Evolutionary conservation across 2,888 invertebrate species (phyloP).

Genomic region (Ophonus ardosiacus): DNA sequence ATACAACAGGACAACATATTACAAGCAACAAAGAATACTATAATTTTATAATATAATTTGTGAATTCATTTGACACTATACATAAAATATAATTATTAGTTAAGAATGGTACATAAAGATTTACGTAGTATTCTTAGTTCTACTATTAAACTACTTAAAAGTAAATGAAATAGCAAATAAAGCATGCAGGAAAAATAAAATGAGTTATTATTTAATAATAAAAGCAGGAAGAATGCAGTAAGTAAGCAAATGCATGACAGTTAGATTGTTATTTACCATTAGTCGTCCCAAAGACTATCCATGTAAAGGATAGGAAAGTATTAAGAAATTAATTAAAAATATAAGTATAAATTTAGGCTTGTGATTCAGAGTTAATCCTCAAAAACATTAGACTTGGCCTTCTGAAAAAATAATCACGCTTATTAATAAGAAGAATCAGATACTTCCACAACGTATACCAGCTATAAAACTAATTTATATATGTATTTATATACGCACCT

Average conservation of each 20-base stretch:
- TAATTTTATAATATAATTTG: neutral
- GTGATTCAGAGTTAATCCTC: conserved; percentile 61
- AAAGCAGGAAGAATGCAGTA: conserved; percentile 9
- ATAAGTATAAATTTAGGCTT: conserved; percentile 57
- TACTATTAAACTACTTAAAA: neutral
- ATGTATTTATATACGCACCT: conserved; percentile 72
- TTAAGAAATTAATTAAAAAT: conserved; percentile 54
- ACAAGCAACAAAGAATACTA: neutral
- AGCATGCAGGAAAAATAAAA: conserved; percentile 13
- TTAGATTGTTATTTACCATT: conserved; percentile 63
- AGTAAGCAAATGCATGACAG: conserved; percentile 16
- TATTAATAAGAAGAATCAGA: neutral
- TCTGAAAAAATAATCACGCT: conserved; percentile 57
- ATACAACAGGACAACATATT: neutral
- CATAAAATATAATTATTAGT: conserved; percentile 8
- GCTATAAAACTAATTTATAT: neutral
- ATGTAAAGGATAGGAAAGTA: conserved; percentile 52
- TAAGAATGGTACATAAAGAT: neutral
- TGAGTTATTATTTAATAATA: neutral
- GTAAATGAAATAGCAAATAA: neutral
- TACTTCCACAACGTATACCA: neutral
- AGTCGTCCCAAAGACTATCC: conserved; percentile 57
- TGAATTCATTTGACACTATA: neutral
- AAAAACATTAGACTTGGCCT: conserved; percentile 58
- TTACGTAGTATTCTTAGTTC: no score